phyloP scores from a whole-genome alignment of 2,888 invertebrate species.

The Mythimna impura region DNA sequence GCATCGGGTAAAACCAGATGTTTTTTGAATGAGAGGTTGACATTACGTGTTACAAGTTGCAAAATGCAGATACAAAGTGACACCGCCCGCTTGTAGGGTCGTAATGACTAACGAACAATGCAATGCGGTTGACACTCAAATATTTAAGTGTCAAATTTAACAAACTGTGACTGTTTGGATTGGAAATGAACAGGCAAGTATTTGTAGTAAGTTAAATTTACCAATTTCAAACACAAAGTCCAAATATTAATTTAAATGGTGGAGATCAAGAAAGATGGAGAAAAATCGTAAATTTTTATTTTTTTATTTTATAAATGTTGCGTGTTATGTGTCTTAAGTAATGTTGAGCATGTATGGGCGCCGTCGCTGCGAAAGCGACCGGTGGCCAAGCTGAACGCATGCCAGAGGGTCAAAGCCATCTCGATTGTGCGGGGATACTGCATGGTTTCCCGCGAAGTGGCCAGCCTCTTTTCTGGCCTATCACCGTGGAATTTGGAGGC shows the following conservation, averaged over 20 bases:
- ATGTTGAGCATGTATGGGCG: no score
- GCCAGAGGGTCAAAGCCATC: no score
- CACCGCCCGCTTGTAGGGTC: background rate
- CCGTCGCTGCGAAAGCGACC: no score
- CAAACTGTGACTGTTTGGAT: background rate
- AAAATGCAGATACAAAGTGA: background rate
- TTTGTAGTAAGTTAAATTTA: background rate
- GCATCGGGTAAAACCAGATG: background rate
- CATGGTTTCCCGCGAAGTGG: no score
- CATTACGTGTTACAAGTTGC: background rate
- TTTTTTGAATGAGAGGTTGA: background rate
- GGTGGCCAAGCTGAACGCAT: no score
- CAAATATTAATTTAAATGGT: background rate
- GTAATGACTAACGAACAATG: conserved; percentile 28
- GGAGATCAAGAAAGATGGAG: no score
- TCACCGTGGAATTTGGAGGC: no score
- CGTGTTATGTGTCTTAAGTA: no score
- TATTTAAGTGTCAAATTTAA: conserved; percentile 18
- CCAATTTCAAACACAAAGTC: background rate
- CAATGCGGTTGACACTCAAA: conserved; percentile 12
- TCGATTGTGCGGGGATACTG: no score
- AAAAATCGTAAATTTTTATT: no score
- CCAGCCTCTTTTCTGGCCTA: no score
- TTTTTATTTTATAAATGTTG: no score
- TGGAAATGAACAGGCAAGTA: background rate